Conservation (phyloP, 2,797 vertebrate genomes). For the Anas capensis region DNA sequence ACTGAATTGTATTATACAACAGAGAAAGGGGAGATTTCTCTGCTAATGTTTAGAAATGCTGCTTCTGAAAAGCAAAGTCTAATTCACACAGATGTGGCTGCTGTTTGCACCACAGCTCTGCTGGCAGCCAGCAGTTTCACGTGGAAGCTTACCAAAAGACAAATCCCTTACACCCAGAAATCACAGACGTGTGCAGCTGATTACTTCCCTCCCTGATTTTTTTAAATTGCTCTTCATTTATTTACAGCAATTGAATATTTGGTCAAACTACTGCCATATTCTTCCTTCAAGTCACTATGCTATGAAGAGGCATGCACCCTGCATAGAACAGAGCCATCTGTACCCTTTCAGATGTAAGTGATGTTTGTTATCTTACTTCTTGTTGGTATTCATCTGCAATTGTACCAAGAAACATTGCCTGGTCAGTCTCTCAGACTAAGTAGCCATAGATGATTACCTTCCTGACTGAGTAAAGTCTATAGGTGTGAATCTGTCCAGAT, state of each 20-base stretch:
- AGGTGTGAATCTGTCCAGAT: neutral
- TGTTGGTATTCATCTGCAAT: neutral
- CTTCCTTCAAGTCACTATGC: neutral
- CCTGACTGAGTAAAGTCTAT: neutral
- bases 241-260: neutral
- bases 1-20: neutral
- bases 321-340: neutral
- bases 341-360: neutral
- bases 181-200: accelerated
- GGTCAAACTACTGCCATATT: neutral
- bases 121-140: neutral
- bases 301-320: accelerated
- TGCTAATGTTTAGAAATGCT: neutral
- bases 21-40: neutral
- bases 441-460: neutral
- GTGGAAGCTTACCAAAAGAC: neutral
- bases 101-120: neutral
- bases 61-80: neutral
- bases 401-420: neutral
- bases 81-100: neutral
- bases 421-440: neutral
- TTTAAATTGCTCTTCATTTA: neutral
- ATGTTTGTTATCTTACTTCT: neutral
- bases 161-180: neutral
- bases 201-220: neutral